These are phyloP conservation scores for Agriopis marginaria DNA, from an alignment of 2,888 invertebrate genomes.

Conservation along the genomic window DNA sequence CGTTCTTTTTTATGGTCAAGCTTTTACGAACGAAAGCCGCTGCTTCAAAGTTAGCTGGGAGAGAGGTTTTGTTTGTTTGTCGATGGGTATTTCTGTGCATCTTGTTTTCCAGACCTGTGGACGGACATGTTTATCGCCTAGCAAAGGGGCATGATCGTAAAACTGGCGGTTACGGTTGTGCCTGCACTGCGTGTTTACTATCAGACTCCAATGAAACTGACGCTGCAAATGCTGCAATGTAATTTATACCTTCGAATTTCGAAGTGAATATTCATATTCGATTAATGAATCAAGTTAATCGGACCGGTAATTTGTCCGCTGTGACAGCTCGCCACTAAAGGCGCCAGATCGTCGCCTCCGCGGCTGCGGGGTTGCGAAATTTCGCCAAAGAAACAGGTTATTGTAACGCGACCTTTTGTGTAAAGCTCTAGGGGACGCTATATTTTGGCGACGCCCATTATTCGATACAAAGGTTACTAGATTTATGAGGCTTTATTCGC, in stretches of 20 bases:
- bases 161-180: conserved; percentile 64
- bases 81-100: conserved; percentile 70
- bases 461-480: conserved; percentile 58
- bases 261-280: conserved; percentile 29
- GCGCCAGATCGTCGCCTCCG: conserved; percentile 71
- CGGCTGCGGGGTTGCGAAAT: conserved; percentile 65
- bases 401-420: conserved; percentile 75
- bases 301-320: conserved; percentile 39
- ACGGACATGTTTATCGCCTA: conserved; percentile 77
- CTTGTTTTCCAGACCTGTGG: conserved; percentile 67
- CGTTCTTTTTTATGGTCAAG: conserved; percentile 20
- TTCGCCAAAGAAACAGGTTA: conserved; percentile 67
- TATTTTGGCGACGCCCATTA: conserved; percentile 61
- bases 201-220: conserved; percentile 48
- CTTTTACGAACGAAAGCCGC: conserved; percentile 2
- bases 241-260: conserved; percentile 25
- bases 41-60: conserved; percentile 48
- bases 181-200: conserved; percentile 63
- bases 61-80: conserved; percentile 66
- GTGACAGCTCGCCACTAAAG: conserved; percentile 44
- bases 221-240: conserved; percentile 8
- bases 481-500: conserved; percentile 59
- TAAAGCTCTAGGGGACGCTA: conserved; percentile 60
- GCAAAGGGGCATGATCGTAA: conserved; percentile 70
- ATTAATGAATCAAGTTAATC: conserved; percentile 37